Evolutionary conservation across 2,113 vertebrate genomes (phyloP), one percentile per base, ranked within the genome.

Genomic region (Pristiophorus japonicus): DNA sequence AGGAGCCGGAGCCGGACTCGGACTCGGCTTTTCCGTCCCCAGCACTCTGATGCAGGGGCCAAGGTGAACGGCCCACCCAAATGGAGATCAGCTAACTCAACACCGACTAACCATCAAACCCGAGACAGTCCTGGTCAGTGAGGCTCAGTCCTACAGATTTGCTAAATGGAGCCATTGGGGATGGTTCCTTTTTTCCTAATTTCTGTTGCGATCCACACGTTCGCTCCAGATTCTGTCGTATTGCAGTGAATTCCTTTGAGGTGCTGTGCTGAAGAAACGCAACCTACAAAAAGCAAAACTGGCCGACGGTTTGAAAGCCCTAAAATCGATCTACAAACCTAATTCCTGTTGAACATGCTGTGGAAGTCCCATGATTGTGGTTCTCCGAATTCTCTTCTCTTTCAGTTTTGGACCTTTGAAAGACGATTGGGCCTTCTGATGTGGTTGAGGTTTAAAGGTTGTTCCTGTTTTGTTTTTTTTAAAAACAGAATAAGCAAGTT

Each of bases 341-440:
- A 99, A 98, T 96, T 99, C 99, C 96, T 98, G 98, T 96, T 99
- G 99, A 96, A 99, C 98, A 0, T 99, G 99, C 95, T 99, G 98
- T 1, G 99, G 99, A 95, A 99, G 98, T 12, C 99, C 99, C 98
- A 99, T 98, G 96, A 99, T 99, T 0, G 99, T 99, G 0, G 99
- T 99, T 95, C 99, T 98, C 96, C 99, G 98, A 96, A 96, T 98
- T 63, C 98, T 97, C 96, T 98, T 98, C 95, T 97, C 97, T 0
- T 97, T 95, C 96, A 96, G 97, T 96, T 97, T 96, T 0, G 97
- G 63, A 96, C 34, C 98, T 98, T 96, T 98, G 98, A 87, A 98
- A 97, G 95, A 98, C 98, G 95, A 98, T 98, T 96, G 98, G 97
- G 12, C 18, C 42, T 70, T 94, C 38, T 63, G 59, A 11, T 59